Conservation (phyloP, 1,140 invertebrate genomes). For the Bradysia coprophila region DNA sequence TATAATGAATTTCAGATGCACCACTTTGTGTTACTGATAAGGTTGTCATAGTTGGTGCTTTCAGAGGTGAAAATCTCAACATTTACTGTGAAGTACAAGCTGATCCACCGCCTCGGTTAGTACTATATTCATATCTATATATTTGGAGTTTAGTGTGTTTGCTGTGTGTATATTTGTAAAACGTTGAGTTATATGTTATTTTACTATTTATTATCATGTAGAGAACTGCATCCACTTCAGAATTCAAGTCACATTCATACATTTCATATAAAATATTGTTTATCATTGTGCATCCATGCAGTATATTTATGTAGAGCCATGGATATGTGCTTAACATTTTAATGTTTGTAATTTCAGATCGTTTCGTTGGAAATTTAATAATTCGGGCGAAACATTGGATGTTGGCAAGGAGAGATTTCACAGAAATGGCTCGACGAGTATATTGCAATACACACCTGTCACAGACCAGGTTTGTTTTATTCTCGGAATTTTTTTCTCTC, state of each 20-base stretch:
- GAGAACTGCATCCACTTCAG: background rate
- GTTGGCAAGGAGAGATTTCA: slow-evolving; percentile 51
- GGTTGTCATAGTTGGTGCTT: slow-evolving; percentile 64
- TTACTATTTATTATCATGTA: background rate
- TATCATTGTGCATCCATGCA: no score
- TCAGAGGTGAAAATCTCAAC: slow-evolving; percentile 60
- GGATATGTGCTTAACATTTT: no score
- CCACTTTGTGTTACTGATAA: slow-evolving; percentile 59
- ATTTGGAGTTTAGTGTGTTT: background rate
- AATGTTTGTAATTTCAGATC: slow-evolving; percentile 23
- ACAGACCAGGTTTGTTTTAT: slow-evolving; percentile 28
- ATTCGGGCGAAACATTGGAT: slow-evolving; percentile 65
- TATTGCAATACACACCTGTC: slow-evolving; percentile 50
- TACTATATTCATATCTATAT: background rate
- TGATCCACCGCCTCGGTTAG: slow-evolving; percentile 52
- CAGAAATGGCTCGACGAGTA: slow-evolving; percentile 42
- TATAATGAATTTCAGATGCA: slow-evolving; percentile 46
- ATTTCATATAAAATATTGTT: no score
- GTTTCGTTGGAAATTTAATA: slow-evolving; percentile 85
- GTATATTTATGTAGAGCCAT: no score
- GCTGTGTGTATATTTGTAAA: no score
- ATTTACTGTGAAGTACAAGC: slow-evolving; percentile 74
- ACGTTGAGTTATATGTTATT: no score
- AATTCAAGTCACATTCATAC: no score
- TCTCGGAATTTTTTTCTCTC: background rate